phyloP scores from a whole-genome alignment of 2,113 vertebrate genomes.

The Chloropsis hardwickii region DNA sequence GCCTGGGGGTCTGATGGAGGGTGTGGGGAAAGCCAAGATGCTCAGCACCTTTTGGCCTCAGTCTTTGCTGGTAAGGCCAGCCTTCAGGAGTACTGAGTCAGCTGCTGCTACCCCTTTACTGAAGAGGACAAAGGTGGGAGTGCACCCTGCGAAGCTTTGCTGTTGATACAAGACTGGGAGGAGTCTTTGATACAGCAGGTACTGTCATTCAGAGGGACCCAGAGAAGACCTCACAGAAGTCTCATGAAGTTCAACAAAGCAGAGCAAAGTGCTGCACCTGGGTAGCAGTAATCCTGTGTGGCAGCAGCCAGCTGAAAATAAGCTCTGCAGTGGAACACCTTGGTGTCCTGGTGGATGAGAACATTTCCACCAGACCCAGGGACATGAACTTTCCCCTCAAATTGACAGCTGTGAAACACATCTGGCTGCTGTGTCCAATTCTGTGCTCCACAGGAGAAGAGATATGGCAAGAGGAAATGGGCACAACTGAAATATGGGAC shows the following conservation, averaged over 20 bases:
- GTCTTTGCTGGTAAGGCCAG: fast-evolving
- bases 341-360: not conserved
- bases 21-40: not conserved
- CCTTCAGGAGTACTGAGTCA: not conserved
- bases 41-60: not conserved
- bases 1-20: not conserved
- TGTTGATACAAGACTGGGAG: not conserved
- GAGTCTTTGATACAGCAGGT: not conserved
- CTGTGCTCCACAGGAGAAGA: not conserved
- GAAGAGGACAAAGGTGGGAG: not conserved
- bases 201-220: not conserved
- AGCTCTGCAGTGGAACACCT: not conserved
- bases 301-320: not conserved
- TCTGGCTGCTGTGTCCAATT: not conserved
- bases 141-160: not conserved
- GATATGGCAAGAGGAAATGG: not conserved
- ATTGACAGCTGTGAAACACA: not conserved
- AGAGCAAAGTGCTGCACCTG: not conserved
- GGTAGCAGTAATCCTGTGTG: not conserved
- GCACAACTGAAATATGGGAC: not conserved
- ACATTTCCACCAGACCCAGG: not conserved
- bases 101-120: not conserved
- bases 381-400: not conserved
- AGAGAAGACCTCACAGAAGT: not conserved
- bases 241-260: not conserved